phyloP scores from a whole-genome alignment of 2,113 vertebrate species.

The Sceloporus undulatus region DNA sequence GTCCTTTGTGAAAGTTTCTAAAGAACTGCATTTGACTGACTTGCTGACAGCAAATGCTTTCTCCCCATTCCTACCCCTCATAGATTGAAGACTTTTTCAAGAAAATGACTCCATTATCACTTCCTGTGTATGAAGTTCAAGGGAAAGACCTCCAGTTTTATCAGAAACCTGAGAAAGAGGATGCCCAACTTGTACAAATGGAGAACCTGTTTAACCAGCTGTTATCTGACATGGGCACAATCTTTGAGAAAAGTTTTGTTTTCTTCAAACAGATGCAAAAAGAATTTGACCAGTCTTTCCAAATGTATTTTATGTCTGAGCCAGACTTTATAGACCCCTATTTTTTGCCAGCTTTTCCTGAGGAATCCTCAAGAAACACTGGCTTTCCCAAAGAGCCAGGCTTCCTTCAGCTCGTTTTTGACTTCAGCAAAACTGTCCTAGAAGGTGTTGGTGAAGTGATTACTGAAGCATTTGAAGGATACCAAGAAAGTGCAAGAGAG shows the following conservation, averaged over 20 bases:
- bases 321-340: constrained; percentile 57
- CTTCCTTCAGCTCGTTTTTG: constrained; percentile 85
- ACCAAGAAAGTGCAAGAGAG: constrained; percentile 65
- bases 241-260: constrained; percentile 82
- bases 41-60: constrained; percentile 19
- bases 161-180: constrained; percentile 68
- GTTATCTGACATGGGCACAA: constrained; percentile 69
- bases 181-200: constrained; percentile 78
- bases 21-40: not conserved
- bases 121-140: constrained; percentile 72
- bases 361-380: constrained; percentile 60
- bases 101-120: constrained; percentile 81
- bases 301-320: constrained; percentile 80
- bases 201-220: constrained; percentile 83
- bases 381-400: constrained; percentile 77
- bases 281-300: constrained; percentile 84
- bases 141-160: constrained; percentile 66
- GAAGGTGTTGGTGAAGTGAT: constrained; percentile 84
- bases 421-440: constrained; percentile 85
- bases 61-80: not conserved
- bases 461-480: constrained; percentile 76
- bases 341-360: constrained; percentile 62
- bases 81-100: constrained; percentile 87
- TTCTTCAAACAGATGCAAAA: constrained; percentile 84
- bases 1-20: not conserved